phyloP scores from a whole-genome alignment of 2,113 vertebrate species.

The Edolisoma coerulescens region DNA sequence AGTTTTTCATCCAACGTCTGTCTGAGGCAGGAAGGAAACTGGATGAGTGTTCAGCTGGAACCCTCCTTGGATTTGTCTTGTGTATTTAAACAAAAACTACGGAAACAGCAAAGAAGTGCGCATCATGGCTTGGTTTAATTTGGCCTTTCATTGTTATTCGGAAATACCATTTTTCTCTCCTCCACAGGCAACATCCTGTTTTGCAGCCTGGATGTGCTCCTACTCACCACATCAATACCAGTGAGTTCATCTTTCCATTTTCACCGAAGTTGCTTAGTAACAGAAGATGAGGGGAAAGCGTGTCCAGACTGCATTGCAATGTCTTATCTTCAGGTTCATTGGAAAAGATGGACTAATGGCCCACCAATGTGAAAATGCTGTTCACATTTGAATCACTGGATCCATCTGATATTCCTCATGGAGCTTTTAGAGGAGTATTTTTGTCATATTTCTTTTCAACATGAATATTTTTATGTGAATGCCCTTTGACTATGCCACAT shows the following conservation, averaged over 20 bases:
- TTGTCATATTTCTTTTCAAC: neutral
- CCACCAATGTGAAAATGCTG: conserved; percentile 30
- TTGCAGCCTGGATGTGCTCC: conserved; percentile 29
- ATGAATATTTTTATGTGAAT: neutral
- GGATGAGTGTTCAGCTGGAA: neutral
- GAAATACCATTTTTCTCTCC: neutral
- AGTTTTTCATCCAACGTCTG: neutral
- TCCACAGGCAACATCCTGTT: neutral
- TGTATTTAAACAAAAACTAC: neutral
- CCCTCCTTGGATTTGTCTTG: neutral
- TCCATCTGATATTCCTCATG: conserved; percentile 1
- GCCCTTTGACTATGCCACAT: neutral
- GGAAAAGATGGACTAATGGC: conserved; percentile 52
- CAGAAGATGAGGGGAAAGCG: conserved; percentile 36
- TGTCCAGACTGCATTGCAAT: conserved; percentile 18
- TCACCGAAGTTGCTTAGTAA: conserved; percentile 60
- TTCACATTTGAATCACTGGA: conserved; percentile 8
- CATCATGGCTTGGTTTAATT: neutral
- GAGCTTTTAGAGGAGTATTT: conserved; percentile 28
- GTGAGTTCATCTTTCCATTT: conserved; percentile 49
- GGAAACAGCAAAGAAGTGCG: neutral
- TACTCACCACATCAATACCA: conserved; percentile 37
- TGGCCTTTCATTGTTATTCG: neutral
- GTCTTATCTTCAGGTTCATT: conserved; percentile 30
- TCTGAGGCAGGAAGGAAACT: neutral